Conservation (phyloP, 2,797 vertebrate species). For the Lacerta viridis region DNA sequence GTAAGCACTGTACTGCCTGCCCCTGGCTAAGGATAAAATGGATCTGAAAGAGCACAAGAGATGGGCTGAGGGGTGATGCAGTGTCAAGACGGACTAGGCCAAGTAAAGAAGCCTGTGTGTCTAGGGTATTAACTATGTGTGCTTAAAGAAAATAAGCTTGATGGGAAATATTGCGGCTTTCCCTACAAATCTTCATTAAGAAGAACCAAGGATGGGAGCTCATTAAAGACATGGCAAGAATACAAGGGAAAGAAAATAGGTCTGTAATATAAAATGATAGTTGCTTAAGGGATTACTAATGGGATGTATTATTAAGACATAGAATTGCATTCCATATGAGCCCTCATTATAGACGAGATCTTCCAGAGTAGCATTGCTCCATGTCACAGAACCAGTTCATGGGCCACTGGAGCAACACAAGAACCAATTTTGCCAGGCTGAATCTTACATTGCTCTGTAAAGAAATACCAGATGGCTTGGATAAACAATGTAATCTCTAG, state of each 20-base stretch:
- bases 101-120: not conserved
- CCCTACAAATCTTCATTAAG: not conserved
- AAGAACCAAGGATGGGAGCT: not conserved
- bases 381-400: not conserved
- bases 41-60: conserved; percentile 15
- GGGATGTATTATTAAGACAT: not conserved
- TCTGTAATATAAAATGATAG: not conserved
- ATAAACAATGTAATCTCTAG: not conserved
- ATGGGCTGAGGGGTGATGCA: not conserved
- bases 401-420: not conserved
- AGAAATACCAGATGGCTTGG: not conserved
- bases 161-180: not conserved
- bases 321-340: not conserved
- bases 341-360: not conserved
- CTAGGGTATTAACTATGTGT: not conserved
- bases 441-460: not conserved
- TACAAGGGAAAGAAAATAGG: not conserved
- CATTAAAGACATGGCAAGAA: conserved; percentile 28
- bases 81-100: not conserved
- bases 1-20: not conserved
- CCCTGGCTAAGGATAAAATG: not conserved
- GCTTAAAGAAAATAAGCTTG: not conserved
- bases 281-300: not conserved
- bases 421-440: not conserved
- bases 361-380: not conserved